Percentiles rank a stretch among this genome's conserved stretches.
These are phyloP conservation scores for Dynastes grantii DNA, from an alignment of 2,888 invertebrate species.

Conservation along the genomic window DNA sequence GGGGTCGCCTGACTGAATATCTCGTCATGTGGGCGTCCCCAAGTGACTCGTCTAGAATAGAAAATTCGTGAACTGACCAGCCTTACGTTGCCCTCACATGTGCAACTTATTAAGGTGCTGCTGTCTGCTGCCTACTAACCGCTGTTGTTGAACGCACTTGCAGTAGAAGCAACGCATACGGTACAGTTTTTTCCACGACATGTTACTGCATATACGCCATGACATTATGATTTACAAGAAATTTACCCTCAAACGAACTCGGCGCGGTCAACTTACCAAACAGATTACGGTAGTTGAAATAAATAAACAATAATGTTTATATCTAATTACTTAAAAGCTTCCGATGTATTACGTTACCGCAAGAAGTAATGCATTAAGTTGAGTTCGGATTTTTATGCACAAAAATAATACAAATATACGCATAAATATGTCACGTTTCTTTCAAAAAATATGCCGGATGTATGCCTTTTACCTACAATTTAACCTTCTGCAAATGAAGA, in stretches of 20 bases:
- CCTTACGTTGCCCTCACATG: constrained; percentile 55
- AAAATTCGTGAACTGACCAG: constrained; percentile 57
- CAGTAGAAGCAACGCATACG: no score
- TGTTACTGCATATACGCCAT: no score
- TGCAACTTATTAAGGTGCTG: constrained; percentile 46
- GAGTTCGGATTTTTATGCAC: no score
- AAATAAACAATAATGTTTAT: background rate
- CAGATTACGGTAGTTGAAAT: background rate
- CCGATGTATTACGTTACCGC: background rate
- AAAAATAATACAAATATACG: no score
- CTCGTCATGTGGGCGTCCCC: constrained; percentile 44
- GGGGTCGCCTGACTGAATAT: constrained; percentile 23
- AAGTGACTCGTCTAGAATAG: constrained; percentile 47
- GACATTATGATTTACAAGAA: constrained; percentile 28
- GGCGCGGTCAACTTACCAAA: background rate
- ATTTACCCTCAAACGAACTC: background rate
- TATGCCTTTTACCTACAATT: no score
- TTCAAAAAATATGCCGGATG: no score
- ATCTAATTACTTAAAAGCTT: constrained; percentile 3
- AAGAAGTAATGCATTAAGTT: background rate
- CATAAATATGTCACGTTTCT: no score
- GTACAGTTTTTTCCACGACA: background rate
- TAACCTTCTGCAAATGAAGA: no score
- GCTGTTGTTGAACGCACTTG: background rate
- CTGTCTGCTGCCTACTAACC: constrained; percentile 33